phyloP scores from a whole-genome alignment of 35 echinoderm and acorn worm species.

The Strongylocentrotus purpuratus region DNA sequence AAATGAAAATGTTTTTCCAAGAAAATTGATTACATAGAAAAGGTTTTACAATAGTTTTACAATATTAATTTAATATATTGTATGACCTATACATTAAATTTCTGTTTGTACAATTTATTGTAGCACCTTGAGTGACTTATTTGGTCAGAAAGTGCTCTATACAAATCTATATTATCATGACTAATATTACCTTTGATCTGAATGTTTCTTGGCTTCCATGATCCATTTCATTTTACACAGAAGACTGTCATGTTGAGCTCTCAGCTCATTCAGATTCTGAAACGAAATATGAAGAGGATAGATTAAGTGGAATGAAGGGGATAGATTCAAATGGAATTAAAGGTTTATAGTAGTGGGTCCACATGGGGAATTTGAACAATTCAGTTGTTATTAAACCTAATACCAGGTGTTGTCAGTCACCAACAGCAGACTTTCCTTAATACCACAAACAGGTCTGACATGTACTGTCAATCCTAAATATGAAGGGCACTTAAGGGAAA shows the following conservation, averaged over 20 bases:
- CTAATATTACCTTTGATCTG: neutral
- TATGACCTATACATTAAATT: neutral
- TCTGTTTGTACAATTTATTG: neutral
- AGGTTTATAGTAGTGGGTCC: too few species aligned
- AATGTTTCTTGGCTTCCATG: slow-evolving; percentile 13
- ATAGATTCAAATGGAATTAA: too few species aligned
- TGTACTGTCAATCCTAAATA: too few species aligned
- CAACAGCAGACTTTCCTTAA: too few species aligned
- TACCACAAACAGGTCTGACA: too few species aligned
- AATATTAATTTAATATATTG: neutral
- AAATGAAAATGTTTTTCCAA: too few species aligned
- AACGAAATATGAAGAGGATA: too few species aligned
- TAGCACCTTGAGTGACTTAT: neutral
- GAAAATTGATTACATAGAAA: neutral
- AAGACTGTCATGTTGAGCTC: neutral
- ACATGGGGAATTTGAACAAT: too few species aligned
- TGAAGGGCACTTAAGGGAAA: too few species aligned
- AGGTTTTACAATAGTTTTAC: neutral
- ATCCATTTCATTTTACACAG: slow-evolving; percentile 22
- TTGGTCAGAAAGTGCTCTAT: neutral
- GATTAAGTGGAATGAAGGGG: too few species aligned
- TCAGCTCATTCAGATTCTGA: neutral
- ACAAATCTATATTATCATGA: neutral
- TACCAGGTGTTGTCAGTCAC: too few species aligned
- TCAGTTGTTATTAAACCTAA: too few species aligned